Percentiles rank a stretch among this genome's conserved stretches.
Conservation (phyloP, 2,113 vertebrate species). For the Cryptotis parvus region DNA sequence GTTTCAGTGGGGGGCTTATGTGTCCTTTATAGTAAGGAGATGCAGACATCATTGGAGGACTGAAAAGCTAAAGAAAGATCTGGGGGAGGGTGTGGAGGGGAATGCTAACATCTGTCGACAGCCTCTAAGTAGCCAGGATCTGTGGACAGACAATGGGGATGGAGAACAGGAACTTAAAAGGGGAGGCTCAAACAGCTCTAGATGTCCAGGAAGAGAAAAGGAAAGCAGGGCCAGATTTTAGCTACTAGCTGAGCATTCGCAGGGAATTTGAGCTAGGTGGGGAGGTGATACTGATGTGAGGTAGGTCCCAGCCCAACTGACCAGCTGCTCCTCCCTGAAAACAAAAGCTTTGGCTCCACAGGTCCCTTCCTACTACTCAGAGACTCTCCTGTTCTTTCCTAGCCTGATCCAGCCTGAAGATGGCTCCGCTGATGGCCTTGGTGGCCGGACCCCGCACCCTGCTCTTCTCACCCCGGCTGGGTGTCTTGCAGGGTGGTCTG, state of each 20-base stretch:
- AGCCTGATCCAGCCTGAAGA: slow-evolving; percentile 75
- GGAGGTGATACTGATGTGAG: neutral
- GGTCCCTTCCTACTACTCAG: neutral
- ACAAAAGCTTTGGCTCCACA: neutral
- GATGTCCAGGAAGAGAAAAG: neutral
- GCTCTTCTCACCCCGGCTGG: slow-evolving; percentile 69
- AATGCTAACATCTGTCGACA: neutral
- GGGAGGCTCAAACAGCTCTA: neutral
- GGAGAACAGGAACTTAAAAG: neutral
- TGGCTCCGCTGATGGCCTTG: slow-evolving; percentile 76
- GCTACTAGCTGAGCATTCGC: accelerated
- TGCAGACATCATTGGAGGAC: neutral
- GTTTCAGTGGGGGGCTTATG: neutral
- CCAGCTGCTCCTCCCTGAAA: neutral
- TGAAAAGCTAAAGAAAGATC: slow-evolving; percentile 22
- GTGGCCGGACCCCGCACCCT: slow-evolving; percentile 42
- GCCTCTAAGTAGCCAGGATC: neutral
- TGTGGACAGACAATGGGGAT: neutral
- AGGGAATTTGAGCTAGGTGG: neutral
- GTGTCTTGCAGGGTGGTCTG: slow-evolving; percentile 59
- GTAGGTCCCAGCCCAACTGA: neutral
- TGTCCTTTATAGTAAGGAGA: neutral
- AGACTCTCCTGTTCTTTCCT: slow-evolving; percentile 28
- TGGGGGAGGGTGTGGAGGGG: neutral
- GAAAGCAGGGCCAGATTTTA: neutral